Evolutionary conservation across 2,113 vertebrate species (phyloP).

Genomic region (Herpailurus yagouaroundi): DNA sequence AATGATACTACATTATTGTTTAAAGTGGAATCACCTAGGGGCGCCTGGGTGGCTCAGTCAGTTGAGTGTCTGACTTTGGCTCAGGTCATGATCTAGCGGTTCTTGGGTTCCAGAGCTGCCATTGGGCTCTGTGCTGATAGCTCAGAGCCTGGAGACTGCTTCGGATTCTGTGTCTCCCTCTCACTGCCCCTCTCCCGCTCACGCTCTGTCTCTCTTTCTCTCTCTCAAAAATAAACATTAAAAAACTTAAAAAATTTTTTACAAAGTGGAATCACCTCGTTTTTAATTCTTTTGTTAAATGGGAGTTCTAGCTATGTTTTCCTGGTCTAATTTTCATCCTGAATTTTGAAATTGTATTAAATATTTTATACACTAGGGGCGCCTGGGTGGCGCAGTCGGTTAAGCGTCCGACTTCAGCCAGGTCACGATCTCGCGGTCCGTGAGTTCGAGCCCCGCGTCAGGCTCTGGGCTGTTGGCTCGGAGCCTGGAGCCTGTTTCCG

Average conservation of each 20-base stretch:
- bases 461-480: too few species aligned
- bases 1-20: neutral
- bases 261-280: neutral
- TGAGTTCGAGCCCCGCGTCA: too few species aligned
- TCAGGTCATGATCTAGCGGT: neutral
- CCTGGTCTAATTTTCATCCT: neutral
- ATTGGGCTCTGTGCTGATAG: neutral
- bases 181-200: too few species aligned
- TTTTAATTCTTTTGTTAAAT: constrained; percentile 39
- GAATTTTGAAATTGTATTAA: neutral
- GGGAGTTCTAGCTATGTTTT: neutral
- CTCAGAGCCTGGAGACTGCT: neutral
- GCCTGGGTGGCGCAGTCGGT: too few species aligned
- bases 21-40: neutral
- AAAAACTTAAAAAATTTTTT: neutral
- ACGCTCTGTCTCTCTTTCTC: too few species aligned
- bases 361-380: too few species aligned
- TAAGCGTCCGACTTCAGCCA: too few species aligned
- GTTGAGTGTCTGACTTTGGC: neutral
- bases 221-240: too few species aligned
- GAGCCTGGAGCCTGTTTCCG: too few species aligned
- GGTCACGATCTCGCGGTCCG: too few species aligned
- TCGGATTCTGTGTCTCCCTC: too few species aligned
- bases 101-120: neutral
- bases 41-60: neutral